A percentile compares a stretch with the other conserved stretches of the same genome.
Conservation (phyloP, 2,113 vertebrate species). For the Carassius auratus region DNA sequence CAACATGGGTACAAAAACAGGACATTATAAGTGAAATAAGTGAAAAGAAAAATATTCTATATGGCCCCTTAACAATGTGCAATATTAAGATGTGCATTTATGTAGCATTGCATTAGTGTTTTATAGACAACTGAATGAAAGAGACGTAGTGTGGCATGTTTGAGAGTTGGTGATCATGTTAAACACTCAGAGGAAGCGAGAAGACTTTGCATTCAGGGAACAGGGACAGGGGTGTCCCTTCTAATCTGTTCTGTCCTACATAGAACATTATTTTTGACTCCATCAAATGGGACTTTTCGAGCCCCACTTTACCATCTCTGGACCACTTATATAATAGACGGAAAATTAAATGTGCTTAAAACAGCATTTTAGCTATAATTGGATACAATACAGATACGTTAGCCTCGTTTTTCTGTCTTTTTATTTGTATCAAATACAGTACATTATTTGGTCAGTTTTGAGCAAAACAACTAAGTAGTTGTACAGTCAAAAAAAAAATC, state of each 20-base stretch:
- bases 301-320: slow-evolving; percentile 36
- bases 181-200: background rate
- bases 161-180: background rate
- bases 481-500: background rate
- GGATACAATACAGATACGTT: background rate
- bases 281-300: slow-evolving; percentile 49
- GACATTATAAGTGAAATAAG: too few relatives aligned
- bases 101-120: too few relatives aligned
- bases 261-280: slow-evolving; percentile 54
- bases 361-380: background rate
- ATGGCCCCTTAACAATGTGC: too few relatives aligned
- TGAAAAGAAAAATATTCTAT: too few relatives aligned
- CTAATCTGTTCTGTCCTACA: slow-evolving; percentile 47
- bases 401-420: background rate
- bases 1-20: too few relatives aligned
- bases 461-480: background rate
- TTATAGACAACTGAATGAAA: too few relatives aligned
- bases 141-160: background rate
- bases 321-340: slow-evolving; percentile 40
- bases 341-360: background rate
- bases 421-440: background rate
- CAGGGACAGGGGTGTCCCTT: slow-evolving; percentile 41
- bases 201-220: slow-evolving; percentile 34
- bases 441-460: background rate
- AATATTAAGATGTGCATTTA: too few relatives aligned